Evolutionary conservation across 35 echinoderm and acorn worm species (phyloP).

Genomic region (Heliocidaris tuberculata): DNA sequence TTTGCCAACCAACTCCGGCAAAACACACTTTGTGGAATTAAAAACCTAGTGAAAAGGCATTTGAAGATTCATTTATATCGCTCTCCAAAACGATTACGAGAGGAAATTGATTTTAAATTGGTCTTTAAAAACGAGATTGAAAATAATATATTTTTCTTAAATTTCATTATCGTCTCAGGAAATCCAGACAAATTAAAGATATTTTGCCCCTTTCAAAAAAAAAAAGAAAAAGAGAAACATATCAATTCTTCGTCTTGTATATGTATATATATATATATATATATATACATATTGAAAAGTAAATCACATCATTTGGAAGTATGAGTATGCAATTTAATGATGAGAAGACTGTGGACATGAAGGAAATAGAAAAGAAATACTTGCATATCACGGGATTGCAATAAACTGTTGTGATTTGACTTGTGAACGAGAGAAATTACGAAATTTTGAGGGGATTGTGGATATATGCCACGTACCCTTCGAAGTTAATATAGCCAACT

Average conservation of each 20-base stretch:
- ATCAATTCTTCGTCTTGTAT: too few relatives aligned
- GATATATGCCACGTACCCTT: too few relatives aligned
- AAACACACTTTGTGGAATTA: not conserved
- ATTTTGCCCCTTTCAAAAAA: too few relatives aligned
- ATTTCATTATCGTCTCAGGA: too few relatives aligned
- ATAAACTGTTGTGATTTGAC: not conserved
- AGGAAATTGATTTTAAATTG: slow-evolving; percentile 8
- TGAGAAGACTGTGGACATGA: not conserved
- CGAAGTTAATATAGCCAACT: too few relatives aligned
- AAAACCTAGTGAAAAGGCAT: not conserved
- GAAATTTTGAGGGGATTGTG: too few relatives aligned
- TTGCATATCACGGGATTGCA: not conserved
- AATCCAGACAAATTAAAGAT: not conserved
- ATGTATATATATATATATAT: too few relatives aligned
- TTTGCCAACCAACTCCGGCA: not conserved
- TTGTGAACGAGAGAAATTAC: not conserved
- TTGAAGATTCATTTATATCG: not conserved
- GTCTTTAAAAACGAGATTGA: not conserved
- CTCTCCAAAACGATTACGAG: not conserved
- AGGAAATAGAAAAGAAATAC: not conserved
- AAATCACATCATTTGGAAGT: not conserved
- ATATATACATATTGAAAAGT: not conserved
- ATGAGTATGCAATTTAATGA: not conserved
- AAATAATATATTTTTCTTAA: not conserved
- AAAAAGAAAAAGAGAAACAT: too few relatives aligned